Evolutionary conservation across 2,797 vertebrate genomes (phyloP).

Genomic region (Channa striata): DNA sequence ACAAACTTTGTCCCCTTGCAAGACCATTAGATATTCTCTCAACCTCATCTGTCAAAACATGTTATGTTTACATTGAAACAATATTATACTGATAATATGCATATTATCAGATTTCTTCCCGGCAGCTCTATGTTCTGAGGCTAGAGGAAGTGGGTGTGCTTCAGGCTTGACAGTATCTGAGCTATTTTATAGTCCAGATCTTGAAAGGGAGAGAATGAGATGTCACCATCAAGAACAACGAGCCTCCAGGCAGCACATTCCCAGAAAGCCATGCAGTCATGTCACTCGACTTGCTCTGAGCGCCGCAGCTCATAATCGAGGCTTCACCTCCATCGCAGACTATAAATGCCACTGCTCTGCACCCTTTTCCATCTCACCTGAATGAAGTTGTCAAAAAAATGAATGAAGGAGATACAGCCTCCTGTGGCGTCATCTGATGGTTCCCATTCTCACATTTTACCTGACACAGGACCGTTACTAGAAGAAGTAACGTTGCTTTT

Average conservation of each 20-base stretch:
- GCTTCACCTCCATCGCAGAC: conserved; percentile 36
- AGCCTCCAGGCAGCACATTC: conserved; percentile 56
- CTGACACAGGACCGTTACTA: no score
- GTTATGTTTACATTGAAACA: neutral
- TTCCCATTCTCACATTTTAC: no score
- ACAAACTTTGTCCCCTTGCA: conserved; percentile 4
- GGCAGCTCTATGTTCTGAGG: conserved; percentile 1
- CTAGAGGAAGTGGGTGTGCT: conserved; percentile 39
- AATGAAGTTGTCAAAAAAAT: conserved; percentile 34
- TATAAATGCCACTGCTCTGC: conserved; percentile 40
- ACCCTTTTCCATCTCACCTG: conserved; percentile 22
- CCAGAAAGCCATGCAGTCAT: conserved; percentile 34
- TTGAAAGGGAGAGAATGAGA: conserved; percentile 58
- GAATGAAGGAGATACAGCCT: conserved; percentile 19
- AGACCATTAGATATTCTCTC: neutral
- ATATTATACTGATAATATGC: neutral
- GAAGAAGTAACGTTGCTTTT: no score
- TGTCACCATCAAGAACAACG: conserved; percentile 57
- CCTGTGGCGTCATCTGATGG: conserved; percentile 17
- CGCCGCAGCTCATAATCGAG: conserved; percentile 38
- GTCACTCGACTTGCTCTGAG: conserved; percentile 31
- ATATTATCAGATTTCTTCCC: neutral
- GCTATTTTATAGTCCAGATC: conserved; percentile 55
- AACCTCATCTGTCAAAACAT: conserved; percentile 14
- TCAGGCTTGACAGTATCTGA: conserved; percentile 48